Conservation (phyloP, 2,113 vertebrate genomes). For the Corapipo altera region DNA sequence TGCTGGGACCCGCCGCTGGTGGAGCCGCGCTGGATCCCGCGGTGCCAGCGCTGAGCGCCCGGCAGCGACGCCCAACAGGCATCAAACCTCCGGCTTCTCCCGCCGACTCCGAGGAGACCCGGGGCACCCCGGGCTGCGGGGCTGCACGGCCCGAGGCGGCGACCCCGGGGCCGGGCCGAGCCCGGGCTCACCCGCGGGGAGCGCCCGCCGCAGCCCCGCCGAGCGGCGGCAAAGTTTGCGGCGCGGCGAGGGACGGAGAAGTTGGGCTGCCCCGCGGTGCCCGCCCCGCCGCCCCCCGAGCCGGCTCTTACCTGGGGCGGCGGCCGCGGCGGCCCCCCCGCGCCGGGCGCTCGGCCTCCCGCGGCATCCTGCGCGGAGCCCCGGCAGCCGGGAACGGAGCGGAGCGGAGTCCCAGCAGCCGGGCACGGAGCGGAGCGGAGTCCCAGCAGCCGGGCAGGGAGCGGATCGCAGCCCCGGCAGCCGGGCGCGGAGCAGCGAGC, state of each 20-base stretch:
- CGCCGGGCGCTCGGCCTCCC: neutral
- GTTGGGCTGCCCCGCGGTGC: neutral
- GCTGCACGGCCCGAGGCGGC: neutral
- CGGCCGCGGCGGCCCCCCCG: neutral
- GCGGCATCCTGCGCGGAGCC: neutral
- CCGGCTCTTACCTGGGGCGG: slow-evolving; percentile 1
- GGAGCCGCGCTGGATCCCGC: neutral
- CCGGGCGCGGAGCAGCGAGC: too few relatives aligned
- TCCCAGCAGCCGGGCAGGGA: neutral
- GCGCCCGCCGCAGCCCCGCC: neutral
- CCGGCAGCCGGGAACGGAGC: neutral
- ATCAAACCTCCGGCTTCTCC: neutral
- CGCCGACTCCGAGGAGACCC: rapidly evolving
- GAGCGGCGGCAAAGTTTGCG: slow-evolving; percentile 20
- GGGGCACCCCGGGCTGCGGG: neutral
- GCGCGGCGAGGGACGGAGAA: neutral
- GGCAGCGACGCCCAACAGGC: neutral
- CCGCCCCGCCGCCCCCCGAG: neutral
- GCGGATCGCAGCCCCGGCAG: neutral
- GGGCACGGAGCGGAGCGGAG: neutral
- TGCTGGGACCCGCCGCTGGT: neutral
- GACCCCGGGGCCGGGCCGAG: neutral
- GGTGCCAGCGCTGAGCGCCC: neutral
- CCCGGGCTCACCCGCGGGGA: neutral
- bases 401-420: neutral